Evolutionary conservation across 2,888 invertebrate genomes (phyloP), one percentile per base, ranked within the genome.

Genomic region (Zonitis immaculata): DNA sequence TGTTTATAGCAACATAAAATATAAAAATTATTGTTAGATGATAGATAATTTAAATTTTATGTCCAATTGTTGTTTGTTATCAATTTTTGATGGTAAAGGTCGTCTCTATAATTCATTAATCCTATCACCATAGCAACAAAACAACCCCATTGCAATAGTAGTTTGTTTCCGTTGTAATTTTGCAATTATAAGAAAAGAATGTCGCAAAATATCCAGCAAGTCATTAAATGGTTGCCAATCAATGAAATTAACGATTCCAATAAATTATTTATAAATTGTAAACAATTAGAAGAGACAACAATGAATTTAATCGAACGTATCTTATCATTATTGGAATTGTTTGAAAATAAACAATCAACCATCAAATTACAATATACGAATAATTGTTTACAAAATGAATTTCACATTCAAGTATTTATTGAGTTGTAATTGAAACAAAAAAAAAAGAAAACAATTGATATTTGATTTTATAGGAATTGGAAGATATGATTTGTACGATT

Each of bases 401-500:
- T 61, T 7, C 59, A 52, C 32, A 50, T 52, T 25, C 49, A 57
- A 47, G 54, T 56, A 51, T 8, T 49, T 54, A 14, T 52, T 58
- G 12, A 16, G n/a, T 44, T n/a, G 2, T 18, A 12, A 18, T n/a
- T n/a, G 8, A 18, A 20, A 3, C n/a, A 7, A 35, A 12, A 18
- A 28, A 22, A 39, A 25, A 39, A 11, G 42, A n/a, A n/a, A n/a
- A n/a, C n/a, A n/a, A n/a, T n/a, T n/a, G n/a, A n/a, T 51, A 25
- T 7, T 20, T 44, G 16, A 27, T 55, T 45, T 78, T 79, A 44
- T 68, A 84, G 83, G 79, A 82, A 69, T 70, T 84, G 69, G 81
- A 82, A 73, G 78, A 79, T 73, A 77, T 82, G 63, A 77, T 79
- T 70, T 78, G 77, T 55, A 79, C 79, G 60, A 74, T 81, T 68